Evolutionary conservation across 2,888 invertebrate species (phyloP), one percentile per base, ranked within the genome.

Genomic region (Cheilosia vernalis): DNA sequence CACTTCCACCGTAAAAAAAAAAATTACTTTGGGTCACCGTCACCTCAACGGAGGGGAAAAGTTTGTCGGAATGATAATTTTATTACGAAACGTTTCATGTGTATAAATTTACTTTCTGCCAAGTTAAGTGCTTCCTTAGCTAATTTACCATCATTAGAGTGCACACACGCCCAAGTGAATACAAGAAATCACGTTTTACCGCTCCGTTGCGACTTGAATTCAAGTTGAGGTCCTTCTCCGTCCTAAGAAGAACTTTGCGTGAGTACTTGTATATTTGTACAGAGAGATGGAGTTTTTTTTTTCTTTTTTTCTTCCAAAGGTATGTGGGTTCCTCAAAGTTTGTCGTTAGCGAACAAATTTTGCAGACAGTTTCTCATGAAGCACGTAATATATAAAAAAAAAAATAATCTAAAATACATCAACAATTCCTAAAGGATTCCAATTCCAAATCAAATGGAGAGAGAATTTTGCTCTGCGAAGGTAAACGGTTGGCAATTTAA

Each of bases 151-250:
- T 40, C 67, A 67, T 61, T 77, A 60, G n/a, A 55, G 77, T 49
- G 55, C 69, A 61, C 53, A 69, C 77, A 77, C 60, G 60, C 44
- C 55, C 60, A 53, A 60, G 44, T 61, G 53, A 47, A 61, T 69
- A 78, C 61, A 60, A 70, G 21, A 49, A 78, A 63, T 76, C 76
- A 76, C 67, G 67, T 76, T 67, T 67, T 61, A 53, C 56, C 53
- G 77, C 44, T 53, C 17, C 42, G 66, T 24, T 76, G 60, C 47
- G 30, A 66, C 58, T 67, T 76, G 58, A 76, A 67, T 67, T 76
- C 33, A 42, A 49, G 51, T 60, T 42, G 7, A 49, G n/a, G n/a
- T 19, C 37, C 33, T 4, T 33, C 21, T 40, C 17, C 17, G 49
- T n/a, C 21, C 15, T 53, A 21, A 4, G 17, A n/a, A 19, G 17